Conservation (phyloP, 37 sponge, comb jelly and placozoan genomes). For the Ianthella basta region DNA sequence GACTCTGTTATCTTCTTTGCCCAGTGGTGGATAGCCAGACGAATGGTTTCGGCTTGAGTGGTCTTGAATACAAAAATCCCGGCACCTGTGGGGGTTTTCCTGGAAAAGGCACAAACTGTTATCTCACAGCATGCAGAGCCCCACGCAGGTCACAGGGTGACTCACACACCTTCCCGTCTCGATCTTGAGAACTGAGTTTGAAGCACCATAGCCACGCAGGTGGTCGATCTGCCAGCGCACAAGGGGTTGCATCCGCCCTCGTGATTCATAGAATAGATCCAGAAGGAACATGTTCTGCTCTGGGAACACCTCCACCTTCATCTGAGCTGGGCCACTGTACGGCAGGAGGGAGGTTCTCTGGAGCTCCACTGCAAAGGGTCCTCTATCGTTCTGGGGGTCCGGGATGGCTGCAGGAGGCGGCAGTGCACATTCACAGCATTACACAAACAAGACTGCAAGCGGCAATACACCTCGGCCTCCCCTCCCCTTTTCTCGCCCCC, state of each 20-base stretch:
- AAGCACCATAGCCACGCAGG: conserved; percentile 78
- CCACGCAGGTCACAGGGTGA: background rate
- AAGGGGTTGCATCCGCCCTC: conserved; percentile 22
- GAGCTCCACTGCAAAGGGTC: conserved; percentile 1
- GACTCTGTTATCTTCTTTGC: background rate
- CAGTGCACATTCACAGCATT: background rate
- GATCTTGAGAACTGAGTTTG: conserved; percentile 69
- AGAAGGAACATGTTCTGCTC: background rate
- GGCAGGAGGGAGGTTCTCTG: background rate
- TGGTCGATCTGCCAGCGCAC: conserved; percentile 92
- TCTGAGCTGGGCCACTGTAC: conserved; percentile 12
- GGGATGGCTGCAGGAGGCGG: conserved; percentile 18
- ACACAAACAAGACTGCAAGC: too few species aligned
- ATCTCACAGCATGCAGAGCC: background rate
- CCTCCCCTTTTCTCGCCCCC: background rate
- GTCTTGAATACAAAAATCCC: conserved; percentile 29
- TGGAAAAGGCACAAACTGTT: background rate
- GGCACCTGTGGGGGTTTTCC: conserved; percentile 30
- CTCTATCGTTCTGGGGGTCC: conserved; percentile 25
- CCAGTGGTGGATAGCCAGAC: conserved; percentile 16
- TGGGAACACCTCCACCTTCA: conserved; percentile 14
- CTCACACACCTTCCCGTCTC: conserved; percentile 70
- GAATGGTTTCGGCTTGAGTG: conserved; percentile 21
- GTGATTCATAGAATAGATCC: background rate
- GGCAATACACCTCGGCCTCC: background rate